Evolutionary conservation across 2,888 invertebrate genomes (phyloP), one percentile per base, ranked within the genome.

Genomic region (Macaria liturata): DNA sequence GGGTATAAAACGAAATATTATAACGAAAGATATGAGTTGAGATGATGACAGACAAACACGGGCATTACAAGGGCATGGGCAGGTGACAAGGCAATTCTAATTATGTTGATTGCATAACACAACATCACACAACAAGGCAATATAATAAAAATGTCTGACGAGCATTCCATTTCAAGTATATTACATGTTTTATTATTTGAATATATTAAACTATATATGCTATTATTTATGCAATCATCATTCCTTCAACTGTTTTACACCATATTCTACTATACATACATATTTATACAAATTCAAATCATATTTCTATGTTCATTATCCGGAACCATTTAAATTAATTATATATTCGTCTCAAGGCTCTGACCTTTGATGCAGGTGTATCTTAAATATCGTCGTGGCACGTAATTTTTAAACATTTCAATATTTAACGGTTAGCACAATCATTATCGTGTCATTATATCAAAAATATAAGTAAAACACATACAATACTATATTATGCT

Each of bases 151-250:
- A 46, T 55, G 40, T 49, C 49, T 52, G 34, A 58, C 32, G 48
- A 49, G 42, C 20, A 51, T 45, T 51, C 31, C 40, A 57, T 50
- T 48, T 49, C 30, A 44, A 59, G 20, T 48, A 50, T 42, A 9
- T 42, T 42, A 48, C 30, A 47, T 57, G 53, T 6, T 51, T 62
- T 59, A 57, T 54, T 62, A 47, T 57, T 47, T 46, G 54, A 62
- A 64, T 69, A 57, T 56, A 61, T 63, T 20, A 20, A 37, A 37
- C 3, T 37, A 37, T 44, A 37, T 51, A 51, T 44, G 34, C 44
- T 37, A 51, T 45, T 83, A 83, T 84, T 66, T 83, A 85, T 83
- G 81, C 84, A 78, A 77, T 78, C 79, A 78, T 74, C 75, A 78
- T 76, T 76, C 71, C 70, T 69, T 53, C 60, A 59, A 64, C 58